These are phyloP conservation scores for Alosa alosa DNA, from an alignment of 2,113 vertebrate species.

Conservation along the genomic window DNA sequence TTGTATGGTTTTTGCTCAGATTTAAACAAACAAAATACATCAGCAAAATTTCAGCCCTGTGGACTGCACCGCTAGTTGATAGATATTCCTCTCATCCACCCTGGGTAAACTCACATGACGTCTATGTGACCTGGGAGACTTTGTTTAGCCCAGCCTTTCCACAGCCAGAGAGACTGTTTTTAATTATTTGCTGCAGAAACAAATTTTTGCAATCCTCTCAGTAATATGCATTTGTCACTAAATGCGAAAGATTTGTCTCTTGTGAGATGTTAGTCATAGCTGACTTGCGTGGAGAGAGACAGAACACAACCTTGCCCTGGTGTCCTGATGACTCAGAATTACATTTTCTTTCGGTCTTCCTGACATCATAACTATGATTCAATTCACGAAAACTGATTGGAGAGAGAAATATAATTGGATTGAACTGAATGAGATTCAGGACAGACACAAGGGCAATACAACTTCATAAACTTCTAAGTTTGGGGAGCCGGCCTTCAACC, in stretches of 20 bases:
- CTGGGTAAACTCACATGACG: slow-evolving; percentile 16
- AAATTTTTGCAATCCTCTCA: not conserved
- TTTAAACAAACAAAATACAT: slow-evolving; percentile 14
- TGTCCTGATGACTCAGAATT: slow-evolving; percentile 43
- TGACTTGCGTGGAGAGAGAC: slow-evolving; percentile 33
- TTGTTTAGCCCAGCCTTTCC: slow-evolving; percentile 5
- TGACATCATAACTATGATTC: slow-evolving; percentile 42
- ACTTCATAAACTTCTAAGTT: not conserved
- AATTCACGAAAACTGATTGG: slow-evolving; percentile 31
- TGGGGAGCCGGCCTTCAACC: not conserved
- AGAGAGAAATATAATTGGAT: slow-evolving; percentile 26
- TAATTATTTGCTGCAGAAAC: slow-evolving; percentile 1
- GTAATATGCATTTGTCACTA: not conserved
- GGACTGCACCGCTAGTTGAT: slow-evolving; percentile 1
- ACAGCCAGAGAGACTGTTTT: slow-evolving; percentile 10
- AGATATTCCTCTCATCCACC: slow-evolving; percentile 1
- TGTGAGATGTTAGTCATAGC: slow-evolving; percentile 27
- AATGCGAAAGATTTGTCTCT: slow-evolving; percentile 6
- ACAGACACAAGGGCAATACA: not conserved
- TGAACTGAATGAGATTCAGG: not conserved
- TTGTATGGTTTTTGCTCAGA: not conserved
- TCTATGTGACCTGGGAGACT: not conserved
- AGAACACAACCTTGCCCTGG: slow-evolving; percentile 36
- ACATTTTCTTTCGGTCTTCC: slow-evolving; percentile 43
- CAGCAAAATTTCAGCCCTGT: slow-evolving; percentile 6